Evolutionary conservation across 1,140 invertebrate genomes (phyloP).

Genomic region (Drosophila leontia): DNA sequence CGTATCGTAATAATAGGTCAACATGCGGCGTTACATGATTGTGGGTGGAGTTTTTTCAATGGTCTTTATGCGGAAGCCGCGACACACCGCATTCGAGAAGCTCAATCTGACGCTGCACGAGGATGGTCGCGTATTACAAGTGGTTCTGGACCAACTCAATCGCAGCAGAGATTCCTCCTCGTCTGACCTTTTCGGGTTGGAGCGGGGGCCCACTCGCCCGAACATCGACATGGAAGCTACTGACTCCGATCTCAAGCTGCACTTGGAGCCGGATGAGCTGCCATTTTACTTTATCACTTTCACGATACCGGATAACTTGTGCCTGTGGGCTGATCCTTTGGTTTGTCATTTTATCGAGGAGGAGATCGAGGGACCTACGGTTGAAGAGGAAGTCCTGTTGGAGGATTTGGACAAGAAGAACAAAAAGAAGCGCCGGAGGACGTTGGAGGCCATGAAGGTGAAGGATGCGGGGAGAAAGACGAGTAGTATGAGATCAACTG

Average conservation of each 20-base stretch:
- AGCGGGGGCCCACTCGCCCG: background rate
- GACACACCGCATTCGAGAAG: slow-evolving; percentile 49
- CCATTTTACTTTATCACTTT: slow-evolving; percentile 60
- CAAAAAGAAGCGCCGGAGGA: slow-evolving; percentile 10
- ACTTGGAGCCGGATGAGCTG: slow-evolving; percentile 29
- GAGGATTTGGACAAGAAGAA: slow-evolving; percentile 1
- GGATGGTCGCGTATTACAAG: slow-evolving; percentile 44
- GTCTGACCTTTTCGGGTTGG: too few relatives aligned
- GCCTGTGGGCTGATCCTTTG: slow-evolving; percentile 57
- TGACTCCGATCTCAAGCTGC: slow-evolving; percentile 3
- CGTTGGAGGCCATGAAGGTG: background rate
- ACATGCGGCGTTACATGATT: slow-evolving; percentile 62
- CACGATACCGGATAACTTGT: slow-evolving; percentile 60
- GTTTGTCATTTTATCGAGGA: slow-evolving; percentile 68
- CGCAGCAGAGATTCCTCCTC: background rate
- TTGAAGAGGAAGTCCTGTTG: background rate
- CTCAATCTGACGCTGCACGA: slow-evolving; percentile 67
- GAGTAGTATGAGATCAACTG: background rate
- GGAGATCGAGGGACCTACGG: background rate
- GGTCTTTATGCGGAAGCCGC: slow-evolving; percentile 57
- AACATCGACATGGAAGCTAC: too few relatives aligned
- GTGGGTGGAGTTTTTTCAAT: slow-evolving; percentile 69
- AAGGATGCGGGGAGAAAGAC: background rate
- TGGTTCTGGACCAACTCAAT: slow-evolving; percentile 4
- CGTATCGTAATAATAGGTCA: slow-evolving; percentile 45